Evolutionary conservation across 2,113 vertebrate species (phyloP).

Genomic region (Tachysurus vachellii): DNA sequence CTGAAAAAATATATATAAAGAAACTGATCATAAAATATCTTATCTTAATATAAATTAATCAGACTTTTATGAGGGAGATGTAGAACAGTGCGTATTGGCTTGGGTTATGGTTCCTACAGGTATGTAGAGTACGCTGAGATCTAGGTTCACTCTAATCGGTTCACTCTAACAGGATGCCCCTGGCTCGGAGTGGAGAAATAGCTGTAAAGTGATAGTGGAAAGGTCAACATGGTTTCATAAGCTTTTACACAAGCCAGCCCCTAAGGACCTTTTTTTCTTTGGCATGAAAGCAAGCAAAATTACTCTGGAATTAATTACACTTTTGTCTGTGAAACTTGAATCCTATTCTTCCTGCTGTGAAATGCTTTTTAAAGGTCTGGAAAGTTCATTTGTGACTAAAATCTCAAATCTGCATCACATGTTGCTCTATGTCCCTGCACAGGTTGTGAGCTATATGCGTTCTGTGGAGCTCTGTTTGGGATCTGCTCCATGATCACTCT

Average conservation of each 20-base stretch:
- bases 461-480: constrained; percentile 93
- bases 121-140: not conserved
- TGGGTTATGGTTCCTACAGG: not conserved
- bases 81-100: too few species aligned
- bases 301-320: not conserved
- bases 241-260: not conserved
- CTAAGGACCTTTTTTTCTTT: not conserved
- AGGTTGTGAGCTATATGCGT: constrained; percentile 93
- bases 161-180: not conserved
- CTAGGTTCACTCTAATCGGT: not conserved
- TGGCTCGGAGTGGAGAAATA: not conserved
- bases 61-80: not conserved
- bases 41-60: not conserved
- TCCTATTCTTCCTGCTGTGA: not conserved
- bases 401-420: not conserved
- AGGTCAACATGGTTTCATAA: not conserved
- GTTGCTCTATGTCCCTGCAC: constrained; percentile 35
- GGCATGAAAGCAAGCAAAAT: not conserved
- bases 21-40: not conserved
- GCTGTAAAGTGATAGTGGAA: not conserved
- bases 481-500: constrained; percentile 97
- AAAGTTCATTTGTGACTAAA: not conserved
- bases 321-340: not conserved
- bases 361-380: not conserved
- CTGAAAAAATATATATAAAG: not conserved